Conservation (phyloP, 2,113 vertebrate species). For the Coracopsis vasa region DNA sequence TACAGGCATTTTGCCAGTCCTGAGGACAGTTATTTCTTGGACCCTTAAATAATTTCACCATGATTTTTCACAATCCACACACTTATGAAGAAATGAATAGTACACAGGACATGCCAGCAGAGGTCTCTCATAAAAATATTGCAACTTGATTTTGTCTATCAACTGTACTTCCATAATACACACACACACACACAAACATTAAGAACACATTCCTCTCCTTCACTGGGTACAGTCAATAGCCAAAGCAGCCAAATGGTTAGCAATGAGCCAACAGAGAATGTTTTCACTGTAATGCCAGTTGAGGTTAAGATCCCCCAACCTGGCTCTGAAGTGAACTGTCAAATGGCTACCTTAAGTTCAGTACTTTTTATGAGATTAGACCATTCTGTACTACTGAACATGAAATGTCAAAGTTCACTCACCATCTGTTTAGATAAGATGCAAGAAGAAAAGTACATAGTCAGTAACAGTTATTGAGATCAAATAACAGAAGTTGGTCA, state of each 20-base stretch:
- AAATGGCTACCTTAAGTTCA: conserved; percentile 40
- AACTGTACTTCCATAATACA: conserved; percentile 43
- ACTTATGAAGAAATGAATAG: conserved; percentile 52
- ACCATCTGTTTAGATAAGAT: conserved; percentile 85
- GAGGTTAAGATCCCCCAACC: neutral
- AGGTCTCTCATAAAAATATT: conserved; percentile 77
- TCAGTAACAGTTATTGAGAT: conserved; percentile 62
- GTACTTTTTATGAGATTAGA: conserved; percentile 80
- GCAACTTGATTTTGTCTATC: conserved; percentile 41
- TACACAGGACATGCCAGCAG: conserved; percentile 76
- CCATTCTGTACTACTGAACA: conserved; percentile 61
- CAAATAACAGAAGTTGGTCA: neutral
- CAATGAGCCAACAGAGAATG: neutral
- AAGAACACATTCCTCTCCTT: neutral
- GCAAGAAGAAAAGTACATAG: conserved; percentile 71
- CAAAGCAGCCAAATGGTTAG: conserved; percentile 41
- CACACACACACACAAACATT: neutral
- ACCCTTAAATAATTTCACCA: conserved; percentile 20
- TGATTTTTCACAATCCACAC: conserved; percentile 33
- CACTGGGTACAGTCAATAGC: conserved; percentile 62
- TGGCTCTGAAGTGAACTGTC: neutral
- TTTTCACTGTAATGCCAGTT: neutral
- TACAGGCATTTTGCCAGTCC: neutral
- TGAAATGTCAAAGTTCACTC: conserved; percentile 75
- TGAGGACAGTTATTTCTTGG: neutral